Percentiles rank a stretch among this genome's conserved stretches.
These are phyloP conservation scores for Botrylloides violaceus DNA, from an alignment of 23 tunicate genomes.

Conservation along the genomic window DNA sequence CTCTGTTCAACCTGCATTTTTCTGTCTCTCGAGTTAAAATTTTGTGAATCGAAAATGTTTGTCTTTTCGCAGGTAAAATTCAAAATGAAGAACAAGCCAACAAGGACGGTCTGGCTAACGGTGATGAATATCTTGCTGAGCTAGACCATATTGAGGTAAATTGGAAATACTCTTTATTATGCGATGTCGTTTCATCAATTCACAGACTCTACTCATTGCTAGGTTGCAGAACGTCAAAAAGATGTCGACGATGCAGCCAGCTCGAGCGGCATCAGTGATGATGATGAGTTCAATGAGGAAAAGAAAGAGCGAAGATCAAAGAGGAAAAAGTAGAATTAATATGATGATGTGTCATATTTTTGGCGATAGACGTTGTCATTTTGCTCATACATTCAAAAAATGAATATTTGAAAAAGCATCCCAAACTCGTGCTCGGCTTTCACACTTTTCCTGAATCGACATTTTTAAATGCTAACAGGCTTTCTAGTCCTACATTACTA, in stretches of 20 bases:
- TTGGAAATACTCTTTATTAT: too few relatives aligned
- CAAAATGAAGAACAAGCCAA: conserved; percentile 80
- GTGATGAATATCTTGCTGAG: conserved; percentile 97
- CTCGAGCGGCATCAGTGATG: conserved; percentile 61
- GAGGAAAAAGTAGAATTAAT: not conserved
- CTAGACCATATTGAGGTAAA: conserved; percentile 79
- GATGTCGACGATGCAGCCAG: conserved; percentile 41
- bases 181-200: not conserved
- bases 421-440: too few relatives aligned
- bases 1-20: too few relatives aligned
- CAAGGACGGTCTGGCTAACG: conserved; percentile 53
- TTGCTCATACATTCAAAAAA: too few relatives aligned
- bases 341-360: too few relatives aligned
- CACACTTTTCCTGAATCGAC: not conserved
- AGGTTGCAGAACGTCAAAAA: conserved; percentile 82
- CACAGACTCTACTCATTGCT: not conserved
- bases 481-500: too few relatives aligned
- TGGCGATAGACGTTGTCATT: too few relatives aligned
- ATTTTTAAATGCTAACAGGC: not conserved
- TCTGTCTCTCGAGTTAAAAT: too few relatives aligned
- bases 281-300: conserved; percentile 26
- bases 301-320: not conserved
- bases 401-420: too few relatives aligned
- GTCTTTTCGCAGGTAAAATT: conserved; percentile 42
- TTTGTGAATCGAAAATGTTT: too few relatives aligned